A percentile compares a stretch with the other conserved stretches of the same genome.
These are phyloP conservation scores for Aldabrachelys gigantea DNA, from an alignment of 2,113 vertebrate species.

Conservation along the genomic window DNA sequence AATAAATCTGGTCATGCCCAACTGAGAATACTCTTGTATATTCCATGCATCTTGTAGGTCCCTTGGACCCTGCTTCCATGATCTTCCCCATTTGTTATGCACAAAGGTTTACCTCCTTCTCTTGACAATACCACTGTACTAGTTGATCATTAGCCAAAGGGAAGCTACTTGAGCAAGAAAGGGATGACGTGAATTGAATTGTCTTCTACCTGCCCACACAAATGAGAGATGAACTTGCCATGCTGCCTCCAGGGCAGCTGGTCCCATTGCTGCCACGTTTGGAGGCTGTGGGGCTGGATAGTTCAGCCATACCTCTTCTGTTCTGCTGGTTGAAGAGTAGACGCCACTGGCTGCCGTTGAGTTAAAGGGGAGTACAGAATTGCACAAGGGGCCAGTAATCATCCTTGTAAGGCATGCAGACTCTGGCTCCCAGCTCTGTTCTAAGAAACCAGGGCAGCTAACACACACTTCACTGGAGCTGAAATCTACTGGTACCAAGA, in stretches of 20 bases:
- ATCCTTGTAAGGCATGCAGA: background rate
- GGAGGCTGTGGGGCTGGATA: background rate
- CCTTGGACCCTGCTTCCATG: background rate
- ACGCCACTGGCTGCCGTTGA: background rate
- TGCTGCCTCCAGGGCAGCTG: background rate
- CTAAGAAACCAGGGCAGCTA: background rate
- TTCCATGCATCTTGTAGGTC: background rate
- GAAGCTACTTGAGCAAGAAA: background rate
- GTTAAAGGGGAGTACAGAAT: background rate
- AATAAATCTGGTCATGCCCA: background rate
- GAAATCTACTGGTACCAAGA: background rate
- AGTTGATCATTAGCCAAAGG: background rate
- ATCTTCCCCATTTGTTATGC: background rate
- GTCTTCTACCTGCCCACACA: background rate
- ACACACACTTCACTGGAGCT: background rate
- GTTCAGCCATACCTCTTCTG: background rate
- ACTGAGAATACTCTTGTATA: background rate
- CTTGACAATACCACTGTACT: background rate
- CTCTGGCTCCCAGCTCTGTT: background rate
- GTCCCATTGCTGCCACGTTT: background rate
- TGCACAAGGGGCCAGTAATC: background rate
- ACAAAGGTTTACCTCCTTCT: background rate
- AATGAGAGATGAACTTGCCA: background rate
- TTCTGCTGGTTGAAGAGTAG: background rate
- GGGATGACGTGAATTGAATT: background rate